phyloP scores from a whole-genome alignment of 2,797 vertebrate genomes.

The Australoheros facetus region DNA sequence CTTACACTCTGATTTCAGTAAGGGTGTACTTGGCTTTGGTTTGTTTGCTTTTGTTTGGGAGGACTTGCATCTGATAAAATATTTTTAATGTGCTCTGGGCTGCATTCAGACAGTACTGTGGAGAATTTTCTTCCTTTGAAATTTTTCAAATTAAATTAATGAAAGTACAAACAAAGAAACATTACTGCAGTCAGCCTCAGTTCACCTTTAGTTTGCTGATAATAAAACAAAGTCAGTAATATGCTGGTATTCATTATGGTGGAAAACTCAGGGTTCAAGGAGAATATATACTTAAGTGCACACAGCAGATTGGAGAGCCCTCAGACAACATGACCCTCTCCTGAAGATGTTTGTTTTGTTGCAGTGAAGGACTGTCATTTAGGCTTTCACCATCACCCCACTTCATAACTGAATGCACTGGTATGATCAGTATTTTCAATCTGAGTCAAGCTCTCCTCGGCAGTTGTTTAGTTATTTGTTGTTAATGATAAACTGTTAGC shows the following conservation, averaged over 20 bases:
- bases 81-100: neutral
- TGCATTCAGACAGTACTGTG: neutral
- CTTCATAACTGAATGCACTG: neutral
- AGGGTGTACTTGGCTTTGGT: neutral
- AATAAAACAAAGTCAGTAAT: neutral
- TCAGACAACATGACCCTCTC: neutral
- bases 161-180: neutral
- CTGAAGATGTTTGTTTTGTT: neutral
- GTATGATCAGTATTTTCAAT: neutral
- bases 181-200: neutral
- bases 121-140: neutral
- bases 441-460: neutral
- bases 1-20: neutral
- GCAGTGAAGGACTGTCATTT: neutral
- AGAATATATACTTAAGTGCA: neutral
- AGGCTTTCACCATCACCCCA: neutral
- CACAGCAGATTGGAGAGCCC: neutral
- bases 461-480: neutral
- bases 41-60: neutral
- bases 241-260: neutral
- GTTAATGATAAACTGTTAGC: neutral
- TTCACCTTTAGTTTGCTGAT: slow-evolving; percentile 1
- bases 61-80: neutral
- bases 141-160: neutral
- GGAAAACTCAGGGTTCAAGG: neutral